phyloP scores from a whole-genome alignment of 2,113 vertebrate genomes.

The Hemiscyllium ocellatum region DNA sequence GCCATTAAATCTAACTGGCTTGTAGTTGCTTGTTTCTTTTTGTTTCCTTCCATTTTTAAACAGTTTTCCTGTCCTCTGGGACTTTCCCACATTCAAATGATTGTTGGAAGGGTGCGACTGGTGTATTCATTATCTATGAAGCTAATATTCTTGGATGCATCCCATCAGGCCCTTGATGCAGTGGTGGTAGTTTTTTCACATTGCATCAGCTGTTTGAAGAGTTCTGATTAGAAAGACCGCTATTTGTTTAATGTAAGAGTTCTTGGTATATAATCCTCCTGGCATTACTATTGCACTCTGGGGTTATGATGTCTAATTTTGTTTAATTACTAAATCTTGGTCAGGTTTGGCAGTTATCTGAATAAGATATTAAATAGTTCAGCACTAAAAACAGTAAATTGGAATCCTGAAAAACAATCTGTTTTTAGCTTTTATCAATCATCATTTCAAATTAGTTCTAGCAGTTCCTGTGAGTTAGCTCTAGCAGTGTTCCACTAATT shows the following conservation, averaged over 20 bases:
- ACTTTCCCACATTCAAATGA: too few species aligned
- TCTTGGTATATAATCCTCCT: too few species aligned
- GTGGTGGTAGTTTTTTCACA: not conserved
- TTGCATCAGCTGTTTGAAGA: not conserved
- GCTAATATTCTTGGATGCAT: too few species aligned
- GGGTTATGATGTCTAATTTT: not conserved
- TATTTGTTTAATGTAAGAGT: not conserved
- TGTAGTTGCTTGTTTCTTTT: too few species aligned
- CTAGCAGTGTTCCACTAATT: not conserved
- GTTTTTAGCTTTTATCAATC: not conserved
- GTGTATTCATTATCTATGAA: too few species aligned
- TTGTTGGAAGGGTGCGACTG: too few species aligned
- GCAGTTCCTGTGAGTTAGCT: not conserved
- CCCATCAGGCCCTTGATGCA: too few species aligned
- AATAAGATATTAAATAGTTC: not conserved
- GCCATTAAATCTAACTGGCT: too few species aligned
- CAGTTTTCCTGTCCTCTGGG: too few species aligned
- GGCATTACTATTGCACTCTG: not conserved
- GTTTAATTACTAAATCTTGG: not conserved
- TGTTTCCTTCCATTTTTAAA: too few species aligned
- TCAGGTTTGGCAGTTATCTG: not conserved
- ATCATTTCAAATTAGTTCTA: not conserved
- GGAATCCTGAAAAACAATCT: not conserved
- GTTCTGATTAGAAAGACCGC: not conserved
- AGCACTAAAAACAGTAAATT: not conserved